Evolutionary conservation across 2,113 vertebrate species (phyloP).

Genomic region (Pleuronectes platessa): DNA sequence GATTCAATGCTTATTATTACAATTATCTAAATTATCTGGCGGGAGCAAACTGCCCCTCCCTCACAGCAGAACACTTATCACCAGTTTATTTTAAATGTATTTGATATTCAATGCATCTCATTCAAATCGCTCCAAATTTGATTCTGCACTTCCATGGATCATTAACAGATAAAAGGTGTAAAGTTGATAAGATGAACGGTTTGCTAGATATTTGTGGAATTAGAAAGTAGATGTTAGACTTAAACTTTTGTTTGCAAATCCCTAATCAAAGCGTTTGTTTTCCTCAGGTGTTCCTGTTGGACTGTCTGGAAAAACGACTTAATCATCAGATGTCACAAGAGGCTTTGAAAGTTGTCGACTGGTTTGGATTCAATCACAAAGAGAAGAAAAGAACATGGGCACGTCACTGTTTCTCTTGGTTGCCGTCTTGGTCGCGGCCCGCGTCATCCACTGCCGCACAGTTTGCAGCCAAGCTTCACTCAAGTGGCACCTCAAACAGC

Average conservation of each 20-base stretch:
- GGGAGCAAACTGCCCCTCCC: too few species aligned
- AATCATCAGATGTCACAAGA: slow-evolving; percentile 36
- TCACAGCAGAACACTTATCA: too few species aligned
- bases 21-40: too few species aligned
- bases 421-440: slow-evolving; percentile 49
- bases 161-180: too few species aligned
- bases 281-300: slow-evolving; percentile 35
- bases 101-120: too few species aligned
- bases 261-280: slow-evolving; percentile 28
- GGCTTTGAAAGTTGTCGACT: slow-evolving; percentile 5
- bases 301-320: background rate
- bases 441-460: slow-evolving; percentile 57
- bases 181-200: too few species aligned
- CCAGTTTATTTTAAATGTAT: too few species aligned
- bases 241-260: slow-evolving; percentile 5
- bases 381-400: slow-evolving; percentile 47
- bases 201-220: too few species aligned
- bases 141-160: too few species aligned
- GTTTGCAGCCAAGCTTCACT: slow-evolving; percentile 70
- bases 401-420: slow-evolving; percentile 36
- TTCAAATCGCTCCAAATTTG: too few species aligned
- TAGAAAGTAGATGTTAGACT: background rate
- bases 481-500: slow-evolving; percentile 79
- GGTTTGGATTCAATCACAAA: slow-evolving; percentile 21
- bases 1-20: too few species aligned